A percentile compares a stretch with the other conserved stretches of the same genome.
phyloP scores from a whole-genome alignment of 2,113 vertebrate species.

The Callipepla californica region DNA sequence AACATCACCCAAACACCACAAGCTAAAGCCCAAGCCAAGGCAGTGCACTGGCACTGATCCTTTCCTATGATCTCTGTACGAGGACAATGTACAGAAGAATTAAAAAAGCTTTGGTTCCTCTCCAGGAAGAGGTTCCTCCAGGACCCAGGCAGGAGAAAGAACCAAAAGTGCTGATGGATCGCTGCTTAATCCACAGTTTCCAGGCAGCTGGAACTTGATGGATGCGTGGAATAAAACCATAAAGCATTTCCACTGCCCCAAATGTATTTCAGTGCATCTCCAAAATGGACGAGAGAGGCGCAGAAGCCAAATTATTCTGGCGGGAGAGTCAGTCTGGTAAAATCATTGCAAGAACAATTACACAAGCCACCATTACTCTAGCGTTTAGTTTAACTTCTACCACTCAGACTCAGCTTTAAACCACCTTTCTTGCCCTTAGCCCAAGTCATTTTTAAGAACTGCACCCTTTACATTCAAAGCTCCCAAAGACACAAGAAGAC shows the following conservation, averaged over 20 bases:
- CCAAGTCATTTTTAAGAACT: background rate
- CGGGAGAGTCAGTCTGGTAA: background rate
- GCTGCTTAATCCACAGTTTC: background rate
- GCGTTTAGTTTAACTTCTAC: background rate
- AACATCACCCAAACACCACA: background rate
- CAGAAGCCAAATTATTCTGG: background rate
- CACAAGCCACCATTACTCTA: background rate
- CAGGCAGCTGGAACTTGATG: background rate
- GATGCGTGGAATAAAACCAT: background rate
- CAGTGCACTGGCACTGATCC: fast-evolving
- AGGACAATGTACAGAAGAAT: background rate
- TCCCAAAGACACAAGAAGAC: background rate
- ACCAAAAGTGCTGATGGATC: background rate
- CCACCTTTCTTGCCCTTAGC: background rate
- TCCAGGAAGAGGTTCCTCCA: background rate
- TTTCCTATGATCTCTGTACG: background rate
- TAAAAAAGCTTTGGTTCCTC: background rate
- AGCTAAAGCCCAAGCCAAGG: background rate
- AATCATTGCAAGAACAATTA: background rate
- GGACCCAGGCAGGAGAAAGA: background rate
- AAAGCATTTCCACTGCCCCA: background rate
- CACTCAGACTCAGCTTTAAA: background rate
- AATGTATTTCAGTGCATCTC: background rate
- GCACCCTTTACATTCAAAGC: background rate
- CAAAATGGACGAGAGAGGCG: background rate